These are phyloP conservation scores for Hippolais icterina DNA, from an alignment of 2,113 vertebrate genomes.

Conservation along the genomic window DNA sequence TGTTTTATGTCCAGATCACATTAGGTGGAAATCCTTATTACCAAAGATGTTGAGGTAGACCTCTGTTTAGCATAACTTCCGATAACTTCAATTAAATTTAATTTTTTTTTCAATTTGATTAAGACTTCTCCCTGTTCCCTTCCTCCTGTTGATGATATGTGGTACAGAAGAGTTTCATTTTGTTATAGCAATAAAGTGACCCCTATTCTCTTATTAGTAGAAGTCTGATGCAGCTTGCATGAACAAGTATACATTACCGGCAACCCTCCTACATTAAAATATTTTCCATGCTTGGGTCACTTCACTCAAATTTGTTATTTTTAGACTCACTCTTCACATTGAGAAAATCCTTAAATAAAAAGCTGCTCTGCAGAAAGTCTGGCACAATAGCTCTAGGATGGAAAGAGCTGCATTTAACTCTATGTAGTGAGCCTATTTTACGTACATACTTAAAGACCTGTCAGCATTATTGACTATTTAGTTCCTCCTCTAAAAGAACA, in stretches of 20 bases:
- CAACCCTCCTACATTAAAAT: neutral
- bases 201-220: neutral
- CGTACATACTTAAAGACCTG: neutral
- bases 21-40: neutral
- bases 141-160: fast-evolving
- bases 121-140: fast-evolving
- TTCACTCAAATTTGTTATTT: neutral
- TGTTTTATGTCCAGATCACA: neutral
- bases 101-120: neutral
- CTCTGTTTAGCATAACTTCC: neutral
- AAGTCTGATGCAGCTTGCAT: neutral
- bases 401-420: neutral
- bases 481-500: neutral
- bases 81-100: neutral
- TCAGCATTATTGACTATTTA: neutral
- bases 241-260: neutral
- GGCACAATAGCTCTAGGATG: neutral
- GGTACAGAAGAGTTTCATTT: neutral
- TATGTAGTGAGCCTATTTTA: neutral
- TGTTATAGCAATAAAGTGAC: neutral
- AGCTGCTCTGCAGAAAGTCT: neutral
- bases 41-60: neutral
- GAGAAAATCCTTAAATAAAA: neutral
- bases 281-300: neutral
- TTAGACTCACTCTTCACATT: neutral